Evolutionary conservation across 2,888 invertebrate species (phyloP).

Genomic region (Actias luna): DNA sequence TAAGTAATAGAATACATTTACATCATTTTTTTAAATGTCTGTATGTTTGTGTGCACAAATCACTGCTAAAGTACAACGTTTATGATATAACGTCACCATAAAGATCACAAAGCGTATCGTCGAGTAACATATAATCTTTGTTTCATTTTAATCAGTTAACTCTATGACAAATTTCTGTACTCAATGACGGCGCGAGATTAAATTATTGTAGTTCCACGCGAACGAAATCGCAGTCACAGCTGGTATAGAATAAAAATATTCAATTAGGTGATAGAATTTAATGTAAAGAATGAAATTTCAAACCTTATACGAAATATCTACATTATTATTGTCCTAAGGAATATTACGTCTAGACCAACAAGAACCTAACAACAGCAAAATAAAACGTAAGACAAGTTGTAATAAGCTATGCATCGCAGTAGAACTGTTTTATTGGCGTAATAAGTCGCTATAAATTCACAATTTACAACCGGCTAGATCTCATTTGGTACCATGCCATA

Average conservation of each 20-base stretch:
- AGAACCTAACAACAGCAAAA: slow-evolving; percentile 71
- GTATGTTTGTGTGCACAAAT: too few species aligned
- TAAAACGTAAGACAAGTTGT: slow-evolving; percentile 41
- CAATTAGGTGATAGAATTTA: neutral
- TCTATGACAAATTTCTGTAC: too few species aligned
- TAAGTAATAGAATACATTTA: too few species aligned
- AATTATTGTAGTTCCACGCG: too few species aligned
- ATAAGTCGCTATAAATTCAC: slow-evolving; percentile 64
- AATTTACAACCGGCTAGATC: slow-evolving; percentile 47
- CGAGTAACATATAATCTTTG: too few species aligned
- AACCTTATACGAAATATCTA: slow-evolving; percentile 2
- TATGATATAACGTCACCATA: too few species aligned
- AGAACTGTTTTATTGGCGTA: slow-evolving; percentile 77
- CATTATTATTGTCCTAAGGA: slow-evolving; percentile 43
- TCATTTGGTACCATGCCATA: slow-evolving; percentile 48
- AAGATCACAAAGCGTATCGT: too few species aligned
- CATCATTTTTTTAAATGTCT: too few species aligned
- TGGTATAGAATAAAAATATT: neutral
- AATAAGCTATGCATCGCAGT: slow-evolving; percentile 44
- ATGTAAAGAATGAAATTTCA: neutral
- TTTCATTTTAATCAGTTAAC: too few species aligned
- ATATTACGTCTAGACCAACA: slow-evolving; percentile 76
- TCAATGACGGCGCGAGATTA: too few species aligned
- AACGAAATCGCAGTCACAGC: too few species aligned
- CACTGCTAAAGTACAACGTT: too few species aligned